Evolutionary conservation across 1,140 invertebrate species (phyloP).

Genomic region (Oryctes rhinoceros): DNA sequence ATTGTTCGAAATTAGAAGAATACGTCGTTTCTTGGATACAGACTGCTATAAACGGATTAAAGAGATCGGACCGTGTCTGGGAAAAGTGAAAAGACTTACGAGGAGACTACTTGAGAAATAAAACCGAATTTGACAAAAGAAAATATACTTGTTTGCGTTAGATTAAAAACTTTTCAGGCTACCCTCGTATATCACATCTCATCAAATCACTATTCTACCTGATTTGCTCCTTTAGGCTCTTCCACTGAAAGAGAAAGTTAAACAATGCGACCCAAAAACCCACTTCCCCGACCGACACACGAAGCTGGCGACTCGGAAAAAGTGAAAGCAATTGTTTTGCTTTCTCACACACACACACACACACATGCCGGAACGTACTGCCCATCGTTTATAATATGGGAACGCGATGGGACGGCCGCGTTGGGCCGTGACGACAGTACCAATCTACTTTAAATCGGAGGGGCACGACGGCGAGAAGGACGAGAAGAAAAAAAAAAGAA

Average conservation of each 20-base stretch:
- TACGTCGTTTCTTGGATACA: too few species aligned
- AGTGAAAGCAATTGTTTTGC: slow-evolving; percentile 38
- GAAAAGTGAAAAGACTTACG: too few species aligned
- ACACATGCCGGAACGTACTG: not conserved
- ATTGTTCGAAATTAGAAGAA: too few species aligned
- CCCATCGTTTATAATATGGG: not conserved
- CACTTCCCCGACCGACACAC: not conserved
- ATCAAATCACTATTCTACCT: too few species aligned
- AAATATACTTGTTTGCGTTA: too few species aligned
- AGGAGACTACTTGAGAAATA: too few species aligned
- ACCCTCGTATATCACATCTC: too few species aligned
- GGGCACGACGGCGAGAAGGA: not conserved
- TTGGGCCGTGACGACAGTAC: not conserved
- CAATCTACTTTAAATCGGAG: not conserved
- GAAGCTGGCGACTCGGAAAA: slow-evolving; percentile 33
- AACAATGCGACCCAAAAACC: slow-evolving; percentile 22
- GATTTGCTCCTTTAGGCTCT: slow-evolving; percentile 10
- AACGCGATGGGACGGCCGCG: not conserved
- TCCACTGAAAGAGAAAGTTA: slow-evolving; percentile 35
- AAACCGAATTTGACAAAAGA: too few species aligned
- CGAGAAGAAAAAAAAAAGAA: not conserved
- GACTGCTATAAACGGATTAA: too few species aligned
- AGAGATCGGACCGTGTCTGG: too few species aligned
- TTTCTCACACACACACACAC: slow-evolving; percentile 30
- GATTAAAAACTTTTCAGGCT: too few species aligned